Evolutionary conservation across 1,140 invertebrate species (phyloP), one percentile per base, ranked within the genome.

Genomic region (Zaprionus lachaisei): DNA sequence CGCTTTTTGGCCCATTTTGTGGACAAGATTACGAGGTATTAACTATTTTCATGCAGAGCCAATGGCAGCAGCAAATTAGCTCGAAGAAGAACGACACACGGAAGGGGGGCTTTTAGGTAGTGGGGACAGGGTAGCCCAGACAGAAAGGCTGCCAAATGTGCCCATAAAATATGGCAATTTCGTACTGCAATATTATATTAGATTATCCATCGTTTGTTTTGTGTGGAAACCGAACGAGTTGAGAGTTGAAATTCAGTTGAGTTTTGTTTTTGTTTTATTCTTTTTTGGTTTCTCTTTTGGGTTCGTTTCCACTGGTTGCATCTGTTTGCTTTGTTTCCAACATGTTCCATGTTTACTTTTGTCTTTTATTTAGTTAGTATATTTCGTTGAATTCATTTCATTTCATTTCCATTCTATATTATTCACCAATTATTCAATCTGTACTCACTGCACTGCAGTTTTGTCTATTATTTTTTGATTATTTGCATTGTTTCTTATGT

Each of bases 1-100:
- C 28, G 4, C 20, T 38, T 70, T 17, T 44, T 41, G 49, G 15
- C 31, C 20, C 28, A 68, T 62, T 64, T 47, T 17, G 17, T 5
- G 20, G 26, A 54, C 20, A 54, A 47, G 51, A 79, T 77, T 77
- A 77, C 66, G 62, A 60, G 71, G 65, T 55, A 74, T 78, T 78
- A 78, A 78, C 71, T 68, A 72, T 72, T 72, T 65, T 37, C 49
- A 58, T 58, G 57, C 57, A 62, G 6, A 44, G n/a, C 28, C 54
- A 49, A 62, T 55, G 41, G 11, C 14, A 60, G 56, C 14, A 61
- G 57, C 37, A 70, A 49, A 68, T 75, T 71, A 63, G 67, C 65
- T 64, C 41, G 7, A 47, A 17, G 5, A 44, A 22, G 61, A 12
- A 6, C 2, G 55, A 34, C 26, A 57, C 4, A 44, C 38, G 7